Evolutionary conservation across 2,113 vertebrate species (phyloP).

Genomic region (Stercorarius parasiticus): DNA sequence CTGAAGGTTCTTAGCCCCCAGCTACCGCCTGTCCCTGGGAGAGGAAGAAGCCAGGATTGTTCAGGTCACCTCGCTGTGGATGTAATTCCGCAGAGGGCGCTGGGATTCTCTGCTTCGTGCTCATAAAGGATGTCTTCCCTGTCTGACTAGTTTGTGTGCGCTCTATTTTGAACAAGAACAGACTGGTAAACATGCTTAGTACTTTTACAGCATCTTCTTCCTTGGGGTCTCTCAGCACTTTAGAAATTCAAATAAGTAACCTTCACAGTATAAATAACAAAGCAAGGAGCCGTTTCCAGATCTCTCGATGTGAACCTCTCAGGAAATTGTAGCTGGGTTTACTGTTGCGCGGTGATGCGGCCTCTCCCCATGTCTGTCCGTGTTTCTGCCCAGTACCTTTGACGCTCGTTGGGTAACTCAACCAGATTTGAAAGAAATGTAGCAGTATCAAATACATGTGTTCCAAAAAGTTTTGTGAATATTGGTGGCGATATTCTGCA

Average conservation of each 20-base stretch:
- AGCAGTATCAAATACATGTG: background rate
- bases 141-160: background rate
- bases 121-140: background rate
- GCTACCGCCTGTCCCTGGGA: fast-evolving
- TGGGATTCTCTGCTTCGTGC: background rate
- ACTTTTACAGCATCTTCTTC: background rate
- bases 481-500: background rate
- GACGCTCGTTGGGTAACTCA: background rate
- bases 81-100: background rate
- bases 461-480: background rate
- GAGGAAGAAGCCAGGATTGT: background rate
- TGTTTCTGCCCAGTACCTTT: background rate
- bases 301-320: background rate
- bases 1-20: background rate
- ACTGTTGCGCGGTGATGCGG: background rate
- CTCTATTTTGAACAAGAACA: background rate
- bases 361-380: background rate
- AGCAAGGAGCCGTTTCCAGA: background rate
- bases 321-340: background rate
- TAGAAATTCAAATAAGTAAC: background rate
- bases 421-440: background rate
- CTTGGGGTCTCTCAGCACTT: background rate
- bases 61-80: background rate
- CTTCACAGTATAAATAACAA: background rate
- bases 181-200: background rate